phyloP scores from a whole-genome alignment of 1,140 invertebrate genomes.

The Dolichoris vasculosae region DNA sequence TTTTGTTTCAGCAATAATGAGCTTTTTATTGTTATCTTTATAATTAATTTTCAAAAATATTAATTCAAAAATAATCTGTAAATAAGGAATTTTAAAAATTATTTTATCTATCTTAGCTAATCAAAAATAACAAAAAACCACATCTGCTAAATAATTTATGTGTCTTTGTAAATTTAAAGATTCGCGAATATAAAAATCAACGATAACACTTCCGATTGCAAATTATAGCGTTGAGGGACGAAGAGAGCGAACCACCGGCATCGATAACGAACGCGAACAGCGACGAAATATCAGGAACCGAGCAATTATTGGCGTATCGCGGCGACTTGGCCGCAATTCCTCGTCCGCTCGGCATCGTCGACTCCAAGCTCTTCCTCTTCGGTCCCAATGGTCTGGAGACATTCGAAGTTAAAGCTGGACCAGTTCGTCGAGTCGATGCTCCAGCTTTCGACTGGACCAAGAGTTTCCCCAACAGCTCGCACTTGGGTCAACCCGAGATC shows the following conservation, averaged over 20 bases:
- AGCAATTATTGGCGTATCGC: slow-evolving; percentile 59
- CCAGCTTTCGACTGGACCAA: slow-evolving; percentile 84
- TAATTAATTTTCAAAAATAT: too few species aligned
- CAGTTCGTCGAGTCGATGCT: slow-evolving; percentile 29
- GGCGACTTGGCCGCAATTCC: slow-evolving; percentile 61
- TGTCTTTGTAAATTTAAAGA: too few species aligned
- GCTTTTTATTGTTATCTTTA: too few species aligned
- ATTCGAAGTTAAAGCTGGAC: slow-evolving; percentile 67
- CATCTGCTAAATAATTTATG: too few species aligned
- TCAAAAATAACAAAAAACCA: too few species aligned
- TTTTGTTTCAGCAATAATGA: too few species aligned
- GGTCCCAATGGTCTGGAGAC: slow-evolving; percentile 57
- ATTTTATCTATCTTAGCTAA: too few species aligned
- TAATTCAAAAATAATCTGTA: too few species aligned
- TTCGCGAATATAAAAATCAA: too few species aligned
- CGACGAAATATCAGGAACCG: slow-evolving; percentile 25
- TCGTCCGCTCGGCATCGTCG: slow-evolving; percentile 68
- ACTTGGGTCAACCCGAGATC: slow-evolving; percentile 84
- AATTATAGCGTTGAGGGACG: not conserved
- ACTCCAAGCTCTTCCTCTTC: slow-evolving; percentile 62
- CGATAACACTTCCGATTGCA: too few species aligned
- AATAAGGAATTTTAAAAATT: too few species aligned
- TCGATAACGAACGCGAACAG: slow-evolving; percentile 1
- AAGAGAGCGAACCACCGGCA: not conserved
- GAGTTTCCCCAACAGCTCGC: slow-evolving; percentile 77